phyloP scores from a whole-genome alignment of 1,140 invertebrate species.

The Drosophila rhopaloa region DNA sequence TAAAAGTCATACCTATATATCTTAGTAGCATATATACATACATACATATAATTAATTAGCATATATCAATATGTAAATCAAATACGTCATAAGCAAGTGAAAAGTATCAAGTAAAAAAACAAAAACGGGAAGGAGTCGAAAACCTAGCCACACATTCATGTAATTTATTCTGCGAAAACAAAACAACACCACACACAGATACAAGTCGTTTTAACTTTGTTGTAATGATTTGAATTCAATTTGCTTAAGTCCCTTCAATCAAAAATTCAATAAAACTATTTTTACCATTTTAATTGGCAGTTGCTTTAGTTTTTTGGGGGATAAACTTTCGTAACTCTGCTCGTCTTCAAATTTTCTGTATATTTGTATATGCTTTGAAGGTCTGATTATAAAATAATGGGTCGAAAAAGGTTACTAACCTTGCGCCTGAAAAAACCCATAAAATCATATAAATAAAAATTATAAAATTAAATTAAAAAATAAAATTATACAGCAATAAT shows the following conservation, averaged over 20 bases:
- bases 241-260: conserved; percentile 27
- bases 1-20: conserved; percentile 64
- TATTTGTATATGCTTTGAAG: too few species aligned
- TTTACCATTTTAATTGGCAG: conserved; percentile 31
- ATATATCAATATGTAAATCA: conserved; percentile 48
- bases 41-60: conserved; percentile 33
- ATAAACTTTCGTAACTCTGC: too few species aligned
- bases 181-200: conserved; percentile 8
- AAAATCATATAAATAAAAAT: too few species aligned
- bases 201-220: conserved; percentile 15
- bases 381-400: too few species aligned
- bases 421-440: too few species aligned
- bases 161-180: conserved; percentile 30
- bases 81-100: conserved; percentile 26
- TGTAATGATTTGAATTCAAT: conserved; percentile 28
- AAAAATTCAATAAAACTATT: conserved; percentile 47
- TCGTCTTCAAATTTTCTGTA: too few species aligned
- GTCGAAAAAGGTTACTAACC: too few species aligned
- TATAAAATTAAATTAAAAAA: too few species aligned
- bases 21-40: conserved; percentile 33
- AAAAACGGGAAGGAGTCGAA: not conserved
- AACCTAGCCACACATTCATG: conserved; percentile 19
- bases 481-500: too few species aligned
- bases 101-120: conserved; percentile 7
- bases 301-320: not conserved